These are phyloP conservation scores for Donacobius atricapilla DNA, from an alignment of 2,113 vertebrate species.

Conservation along the genomic window DNA sequence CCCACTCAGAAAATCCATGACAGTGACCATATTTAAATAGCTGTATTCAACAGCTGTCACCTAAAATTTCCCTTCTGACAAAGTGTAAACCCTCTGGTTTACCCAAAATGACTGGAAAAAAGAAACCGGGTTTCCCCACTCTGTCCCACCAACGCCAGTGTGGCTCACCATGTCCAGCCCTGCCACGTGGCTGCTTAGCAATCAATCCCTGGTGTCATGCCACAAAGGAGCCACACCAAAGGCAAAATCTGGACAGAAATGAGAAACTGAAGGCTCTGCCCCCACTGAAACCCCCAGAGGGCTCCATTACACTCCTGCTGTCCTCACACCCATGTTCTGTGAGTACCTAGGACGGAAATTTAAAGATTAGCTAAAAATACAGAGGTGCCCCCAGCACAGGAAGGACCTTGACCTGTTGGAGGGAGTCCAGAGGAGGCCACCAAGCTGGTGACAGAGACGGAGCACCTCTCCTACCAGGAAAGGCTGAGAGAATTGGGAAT, in stretches of 20 bases:
- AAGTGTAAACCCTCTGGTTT: constrained; percentile 10
- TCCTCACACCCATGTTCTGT: neutral
- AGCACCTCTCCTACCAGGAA: neutral
- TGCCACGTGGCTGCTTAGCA: neutral
- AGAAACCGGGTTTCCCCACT: neutral
- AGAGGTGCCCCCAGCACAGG: neutral
- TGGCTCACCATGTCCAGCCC: neutral
- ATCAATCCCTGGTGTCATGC: rapidly evolving
- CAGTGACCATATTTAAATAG: neutral
- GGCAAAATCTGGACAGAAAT: neutral
- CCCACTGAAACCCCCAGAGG: neutral
- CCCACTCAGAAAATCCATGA: neutral
- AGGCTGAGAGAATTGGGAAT: neutral
- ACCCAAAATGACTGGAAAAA: neutral
- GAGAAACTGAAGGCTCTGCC: neutral
- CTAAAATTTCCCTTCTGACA: neutral
- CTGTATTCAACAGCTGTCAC: neutral
- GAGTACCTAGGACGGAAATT: neutral
- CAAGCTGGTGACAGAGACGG: neutral
- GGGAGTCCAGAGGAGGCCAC: neutral
- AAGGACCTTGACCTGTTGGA: neutral
- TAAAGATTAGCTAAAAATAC: neutral
- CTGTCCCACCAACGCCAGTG: neutral
- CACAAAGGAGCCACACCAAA: neutral
- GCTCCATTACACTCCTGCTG: neutral